Conservation (phyloP, 2,113 vertebrate species). For the Bucco capensis region DNA sequence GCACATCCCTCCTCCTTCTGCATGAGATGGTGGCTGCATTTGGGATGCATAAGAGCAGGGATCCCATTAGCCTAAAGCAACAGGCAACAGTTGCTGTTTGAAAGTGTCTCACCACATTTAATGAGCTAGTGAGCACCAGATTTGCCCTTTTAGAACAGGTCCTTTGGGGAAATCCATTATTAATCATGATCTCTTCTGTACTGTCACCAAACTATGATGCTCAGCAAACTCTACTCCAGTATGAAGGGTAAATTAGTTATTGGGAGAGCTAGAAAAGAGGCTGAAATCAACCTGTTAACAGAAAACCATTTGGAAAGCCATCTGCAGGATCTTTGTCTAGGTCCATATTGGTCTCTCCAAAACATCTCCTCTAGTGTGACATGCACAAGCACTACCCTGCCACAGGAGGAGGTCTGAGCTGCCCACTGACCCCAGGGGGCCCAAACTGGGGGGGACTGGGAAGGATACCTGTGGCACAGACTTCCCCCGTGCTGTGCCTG, state of each 20-base stretch:
- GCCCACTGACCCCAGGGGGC: neutral
- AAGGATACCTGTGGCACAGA: neutral
- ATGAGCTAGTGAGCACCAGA: neutral
- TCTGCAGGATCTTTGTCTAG: neutral
- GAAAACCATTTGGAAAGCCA: neutral
- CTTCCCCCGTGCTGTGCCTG: neutral
- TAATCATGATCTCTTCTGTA: conserved; percentile 17
- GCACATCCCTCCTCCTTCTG: neutral
- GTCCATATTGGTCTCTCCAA: neutral
- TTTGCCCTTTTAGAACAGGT: conserved; percentile 43
- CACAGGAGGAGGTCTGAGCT: neutral
- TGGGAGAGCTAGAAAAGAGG: neutral
- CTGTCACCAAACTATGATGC: neutral
- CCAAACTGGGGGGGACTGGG: neutral
- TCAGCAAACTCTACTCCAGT: neutral
- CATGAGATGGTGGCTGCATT: neutral
- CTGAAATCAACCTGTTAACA: neutral
- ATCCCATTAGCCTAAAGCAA: neutral
- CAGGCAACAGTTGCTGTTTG: neutral
- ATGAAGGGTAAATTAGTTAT: neutral
- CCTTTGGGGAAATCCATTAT: conserved; percentile 26
- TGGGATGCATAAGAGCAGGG: neutral
- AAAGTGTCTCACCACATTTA: conserved; percentile 15
- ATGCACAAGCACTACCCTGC: neutral
- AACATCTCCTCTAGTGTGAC: neutral